Evolutionary conservation across 2,888 invertebrate genomes (phyloP), one percentile per base, ranked within the genome.

Genomic region (Drosophila pullipes): DNA sequence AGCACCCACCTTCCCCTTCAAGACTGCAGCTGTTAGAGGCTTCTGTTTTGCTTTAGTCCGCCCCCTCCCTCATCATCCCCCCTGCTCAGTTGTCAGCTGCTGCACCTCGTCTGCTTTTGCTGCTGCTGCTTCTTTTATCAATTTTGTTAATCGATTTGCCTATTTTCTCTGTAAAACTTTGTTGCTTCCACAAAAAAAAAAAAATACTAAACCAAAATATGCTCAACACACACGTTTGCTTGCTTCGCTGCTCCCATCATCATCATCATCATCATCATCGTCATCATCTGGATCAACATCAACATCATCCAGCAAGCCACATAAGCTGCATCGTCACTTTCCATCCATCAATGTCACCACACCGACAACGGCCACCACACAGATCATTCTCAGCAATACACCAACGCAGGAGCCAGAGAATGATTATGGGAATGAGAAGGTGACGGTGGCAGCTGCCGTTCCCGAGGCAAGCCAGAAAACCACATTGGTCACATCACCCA

Each of bases 271-370:
- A 49, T 70, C 57, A 37, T 53, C 69, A 69, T 61, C 70, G 31
- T 70, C 58, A 50, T 53, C 69, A 62, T 61, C 62, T 53, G 59
- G 60, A 58, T 44, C 55, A 62, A 25, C 58, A 58, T 49, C 55
- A 62, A 22, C 58, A 66, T n/a, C 68, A 55, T 55, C 3, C 30
- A 78, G 61, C 75, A 70, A 74, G 63, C 79, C 74, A 49, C 81
- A 85, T 58, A 87, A 90, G 81, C 67, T 70, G 39, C 75, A 75
- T 64, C 85, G 89, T 28, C 87, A 78, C 47, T 72, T 91, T 60
- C 91, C 91, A 76, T 88, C 86, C 77, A 91, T 91, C 79, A 91
- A 91, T 73, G 84, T 91, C 69, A 91, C 84, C 75, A 91, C 91
- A 62, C 91, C 91, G 61, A 82, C 88, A 53, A 85, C 91, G 70